These are phyloP conservation scores for Centropristis striata DNA, from an alignment of 2,113 vertebrate species.

Conservation along the genomic window DNA sequence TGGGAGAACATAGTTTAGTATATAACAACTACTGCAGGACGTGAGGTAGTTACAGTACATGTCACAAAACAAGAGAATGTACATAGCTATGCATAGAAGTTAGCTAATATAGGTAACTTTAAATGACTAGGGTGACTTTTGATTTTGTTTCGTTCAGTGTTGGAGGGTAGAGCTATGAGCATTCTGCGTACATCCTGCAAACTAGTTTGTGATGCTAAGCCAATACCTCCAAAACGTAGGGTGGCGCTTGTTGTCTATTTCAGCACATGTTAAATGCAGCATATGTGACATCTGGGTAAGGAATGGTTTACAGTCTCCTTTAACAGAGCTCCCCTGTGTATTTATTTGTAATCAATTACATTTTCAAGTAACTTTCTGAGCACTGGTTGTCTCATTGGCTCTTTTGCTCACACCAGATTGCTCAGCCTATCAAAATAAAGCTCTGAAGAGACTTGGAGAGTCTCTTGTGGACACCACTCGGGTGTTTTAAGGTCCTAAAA, in stretches of 20 bases:
- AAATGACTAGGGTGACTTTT: no score
- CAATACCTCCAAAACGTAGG: no score
- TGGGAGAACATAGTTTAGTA: no score
- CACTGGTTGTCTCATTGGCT: conserved; percentile 40
- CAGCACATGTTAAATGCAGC: neutral
- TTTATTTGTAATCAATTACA: neutral
- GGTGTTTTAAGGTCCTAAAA: conserved; percentile 61
- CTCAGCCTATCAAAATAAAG: conserved; percentile 67
- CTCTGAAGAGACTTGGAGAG: conserved; percentile 18
- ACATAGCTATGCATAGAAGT: no score
- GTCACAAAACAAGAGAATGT: no score
- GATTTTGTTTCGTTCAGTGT: no score
- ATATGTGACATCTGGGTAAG: neutral
- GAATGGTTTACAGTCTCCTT: neutral
- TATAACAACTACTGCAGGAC: no score
- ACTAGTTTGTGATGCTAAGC: no score
- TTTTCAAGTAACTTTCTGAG: neutral
- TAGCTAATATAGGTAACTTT: no score
- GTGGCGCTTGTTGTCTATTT: neutral
- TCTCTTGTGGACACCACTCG: conserved; percentile 3
- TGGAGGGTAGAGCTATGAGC: no score
- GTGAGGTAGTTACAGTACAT: no score
- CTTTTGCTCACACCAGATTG: conserved; percentile 64
- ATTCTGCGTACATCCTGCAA: no score
- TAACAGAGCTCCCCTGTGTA: neutral